phyloP scores from a whole-genome alignment of 2,888 invertebrate species.

The Aphrophora alni region DNA sequence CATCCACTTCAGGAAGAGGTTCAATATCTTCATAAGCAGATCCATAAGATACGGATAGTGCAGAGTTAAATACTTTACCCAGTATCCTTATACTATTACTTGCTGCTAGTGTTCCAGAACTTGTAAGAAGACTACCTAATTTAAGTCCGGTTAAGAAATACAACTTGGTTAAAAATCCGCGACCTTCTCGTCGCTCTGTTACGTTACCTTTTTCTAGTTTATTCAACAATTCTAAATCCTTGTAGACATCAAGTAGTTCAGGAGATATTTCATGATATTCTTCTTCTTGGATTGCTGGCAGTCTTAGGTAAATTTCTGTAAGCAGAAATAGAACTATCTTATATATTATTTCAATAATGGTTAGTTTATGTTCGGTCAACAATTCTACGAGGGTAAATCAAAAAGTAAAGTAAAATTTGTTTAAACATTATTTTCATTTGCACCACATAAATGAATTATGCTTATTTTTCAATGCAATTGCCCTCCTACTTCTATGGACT shows the following conservation, averaged over 20 bases:
- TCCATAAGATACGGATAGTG: neutral
- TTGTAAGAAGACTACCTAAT: constrained; percentile 22
- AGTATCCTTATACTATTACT: constrained; percentile 29
- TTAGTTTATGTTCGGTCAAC: too few relatives aligned
- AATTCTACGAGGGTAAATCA: too few relatives aligned
- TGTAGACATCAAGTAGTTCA: constrained; percentile 24
- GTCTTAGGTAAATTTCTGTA: neutral
- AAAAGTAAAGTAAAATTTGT: too few relatives aligned
- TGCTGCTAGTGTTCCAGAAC: constrained; percentile 28
- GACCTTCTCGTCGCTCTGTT: constrained; percentile 10
- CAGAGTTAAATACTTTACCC: constrained; percentile 20
- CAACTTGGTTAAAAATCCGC: constrained; percentile 28
- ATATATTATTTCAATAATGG: too few relatives aligned
- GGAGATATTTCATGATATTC: constrained; percentile 21
- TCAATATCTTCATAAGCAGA: neutral
- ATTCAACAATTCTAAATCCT: constrained; percentile 11
- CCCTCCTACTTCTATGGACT: too few relatives aligned
- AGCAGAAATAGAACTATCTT: too few relatives aligned
- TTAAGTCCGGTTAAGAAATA: constrained; percentile 29
- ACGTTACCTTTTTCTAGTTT: constrained; percentile 26
- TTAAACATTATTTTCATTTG: too few relatives aligned
- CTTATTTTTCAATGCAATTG: too few relatives aligned
- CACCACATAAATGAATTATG: too few relatives aligned
- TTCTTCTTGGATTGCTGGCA: neutral
- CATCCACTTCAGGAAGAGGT: neutral